Percentiles rank a stretch among this genome's conserved stretches.
phyloP scores from a whole-genome alignment of 1,140 invertebrate genomes.

The Chionoecetes opilio region DNA sequence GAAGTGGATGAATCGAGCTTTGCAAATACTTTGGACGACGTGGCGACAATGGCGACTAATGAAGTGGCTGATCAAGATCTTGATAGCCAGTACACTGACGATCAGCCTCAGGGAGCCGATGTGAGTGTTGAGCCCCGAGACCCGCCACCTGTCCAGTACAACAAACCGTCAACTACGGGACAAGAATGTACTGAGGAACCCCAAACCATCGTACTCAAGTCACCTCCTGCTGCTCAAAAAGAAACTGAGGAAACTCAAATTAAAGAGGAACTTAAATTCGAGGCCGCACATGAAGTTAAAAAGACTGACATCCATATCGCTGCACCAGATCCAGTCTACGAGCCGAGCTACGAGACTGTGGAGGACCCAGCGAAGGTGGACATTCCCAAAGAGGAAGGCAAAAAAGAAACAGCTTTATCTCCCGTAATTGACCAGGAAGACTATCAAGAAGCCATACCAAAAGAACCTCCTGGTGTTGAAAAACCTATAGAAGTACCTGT shows the following conservation, averaged over 20 bases:
- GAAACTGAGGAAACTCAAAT: slow-evolving; percentile 17
- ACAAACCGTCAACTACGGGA: slow-evolving; percentile 54
- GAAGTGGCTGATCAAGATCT: slow-evolving; percentile 80
- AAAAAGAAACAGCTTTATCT: background rate
- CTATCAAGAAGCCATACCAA: background rate
- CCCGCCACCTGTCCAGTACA: slow-evolving; percentile 65
- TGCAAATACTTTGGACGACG: slow-evolving; percentile 80
- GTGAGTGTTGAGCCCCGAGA: slow-evolving; percentile 29
- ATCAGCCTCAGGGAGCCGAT: slow-evolving; percentile 56
- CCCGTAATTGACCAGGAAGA: background rate
- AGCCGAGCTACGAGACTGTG: slow-evolving; percentile 68
- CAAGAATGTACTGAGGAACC: slow-evolving; percentile 61
- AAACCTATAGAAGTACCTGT: background rate
- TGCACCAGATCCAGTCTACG: slow-evolving; percentile 58
- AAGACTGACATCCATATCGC: background rate
- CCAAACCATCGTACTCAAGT: slow-evolving; percentile 53
- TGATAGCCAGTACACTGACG: slow-evolving; percentile 75
- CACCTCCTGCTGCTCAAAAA: background rate
- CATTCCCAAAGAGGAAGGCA: background rate
- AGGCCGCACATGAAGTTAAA: background rate
- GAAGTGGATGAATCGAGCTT: slow-evolving; percentile 78
- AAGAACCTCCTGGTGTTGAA: background rate
- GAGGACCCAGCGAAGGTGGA: slow-evolving; percentile 37
- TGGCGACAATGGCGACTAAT: slow-evolving; percentile 80
- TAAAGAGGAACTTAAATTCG: background rate